Conservation (phyloP, 2,888 invertebrate species). For the Pyralis farinalis region DNA sequence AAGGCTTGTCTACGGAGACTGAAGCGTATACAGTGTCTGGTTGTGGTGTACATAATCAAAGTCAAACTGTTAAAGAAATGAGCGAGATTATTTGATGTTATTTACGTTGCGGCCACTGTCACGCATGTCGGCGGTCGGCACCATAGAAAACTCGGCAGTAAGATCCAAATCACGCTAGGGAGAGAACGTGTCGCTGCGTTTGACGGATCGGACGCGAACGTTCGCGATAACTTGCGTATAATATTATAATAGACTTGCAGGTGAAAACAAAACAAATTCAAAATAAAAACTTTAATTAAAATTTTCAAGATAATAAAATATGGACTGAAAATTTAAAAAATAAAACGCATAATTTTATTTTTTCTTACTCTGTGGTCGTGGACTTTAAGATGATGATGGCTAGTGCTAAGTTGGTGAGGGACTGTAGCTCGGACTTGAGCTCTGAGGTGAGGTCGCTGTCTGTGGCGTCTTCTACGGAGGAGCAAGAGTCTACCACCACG, state of each 20-base stretch:
- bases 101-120: slow-evolving; percentile 14
- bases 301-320: background rate
- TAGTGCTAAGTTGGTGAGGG: slow-evolving; percentile 77
- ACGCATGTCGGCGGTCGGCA: slow-evolving; percentile 16
- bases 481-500: slow-evolving; percentile 77
- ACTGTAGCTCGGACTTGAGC: slow-evolving; percentile 75
- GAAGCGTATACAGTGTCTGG: no score
- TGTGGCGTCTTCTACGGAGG: slow-evolving; percentile 77
- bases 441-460: slow-evolving; percentile 73
- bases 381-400: slow-evolving; percentile 74
- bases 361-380: slow-evolving; percentile 5
- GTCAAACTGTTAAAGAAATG: slow-evolving; percentile 14
- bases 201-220: slow-evolving; percentile 32
- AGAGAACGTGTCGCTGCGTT: slow-evolving; percentile 41
- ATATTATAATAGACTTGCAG: slow-evolving; percentile 18
- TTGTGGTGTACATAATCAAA: background rate
- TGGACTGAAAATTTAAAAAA: slow-evolving; percentile 2
- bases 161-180: slow-evolving; percentile 40
- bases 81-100: slow-evolving; percentile 21
- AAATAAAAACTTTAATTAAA: background rate
- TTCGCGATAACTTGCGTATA: slow-evolving; percentile 31
- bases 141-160: slow-evolving; percentile 35
- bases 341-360: slow-evolving; percentile 1
- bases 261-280: background rate
- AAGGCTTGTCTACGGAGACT: no score